phyloP scores from a whole-genome alignment of 2,888 invertebrate species.

The Drosophila glabriapex region DNA sequence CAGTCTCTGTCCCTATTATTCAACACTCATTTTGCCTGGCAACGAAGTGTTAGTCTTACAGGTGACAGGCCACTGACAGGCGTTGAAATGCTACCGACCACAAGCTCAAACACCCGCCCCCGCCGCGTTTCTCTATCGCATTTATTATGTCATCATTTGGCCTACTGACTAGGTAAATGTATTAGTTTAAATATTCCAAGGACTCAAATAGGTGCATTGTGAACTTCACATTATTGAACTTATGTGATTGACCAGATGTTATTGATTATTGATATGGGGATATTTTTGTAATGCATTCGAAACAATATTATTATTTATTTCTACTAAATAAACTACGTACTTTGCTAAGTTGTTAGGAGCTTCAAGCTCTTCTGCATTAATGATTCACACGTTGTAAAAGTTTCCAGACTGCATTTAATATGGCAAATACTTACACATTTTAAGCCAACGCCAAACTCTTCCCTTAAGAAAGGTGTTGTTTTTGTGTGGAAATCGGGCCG shows the following conservation, averaged over 20 bases:
- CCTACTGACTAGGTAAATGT: background rate
- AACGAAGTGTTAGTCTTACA: slow-evolving; percentile 65
- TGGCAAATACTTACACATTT: background rate
- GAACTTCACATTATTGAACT: background rate
- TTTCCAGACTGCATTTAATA: background rate
- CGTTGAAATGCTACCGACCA: slow-evolving; percentile 35
- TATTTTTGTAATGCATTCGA: background rate
- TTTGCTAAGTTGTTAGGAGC: background rate
- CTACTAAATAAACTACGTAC: background rate
- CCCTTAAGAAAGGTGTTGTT: background rate
- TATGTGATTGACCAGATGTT: background rate
- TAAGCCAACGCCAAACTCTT: slow-evolving; percentile 2
- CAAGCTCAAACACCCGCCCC: slow-evolving; percentile 2
- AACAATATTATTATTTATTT: background rate
- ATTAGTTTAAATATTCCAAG: background rate
- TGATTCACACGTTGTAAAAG: slow-evolving; percentile 5
- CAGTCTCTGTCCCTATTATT: slow-evolving; percentile 35
- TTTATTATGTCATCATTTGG: slow-evolving; percentile 26
- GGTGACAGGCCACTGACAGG: slow-evolving; percentile 77
- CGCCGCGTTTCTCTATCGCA: background rate
- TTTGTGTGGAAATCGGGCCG: slow-evolving; percentile 6
- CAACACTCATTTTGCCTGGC: slow-evolving; percentile 74
- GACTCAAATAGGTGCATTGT: background rate
- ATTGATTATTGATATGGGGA: background rate
- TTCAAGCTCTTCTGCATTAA: background rate